Conservation (phyloP, 2,888 invertebrate species). For the Vanessa cardui region DNA sequence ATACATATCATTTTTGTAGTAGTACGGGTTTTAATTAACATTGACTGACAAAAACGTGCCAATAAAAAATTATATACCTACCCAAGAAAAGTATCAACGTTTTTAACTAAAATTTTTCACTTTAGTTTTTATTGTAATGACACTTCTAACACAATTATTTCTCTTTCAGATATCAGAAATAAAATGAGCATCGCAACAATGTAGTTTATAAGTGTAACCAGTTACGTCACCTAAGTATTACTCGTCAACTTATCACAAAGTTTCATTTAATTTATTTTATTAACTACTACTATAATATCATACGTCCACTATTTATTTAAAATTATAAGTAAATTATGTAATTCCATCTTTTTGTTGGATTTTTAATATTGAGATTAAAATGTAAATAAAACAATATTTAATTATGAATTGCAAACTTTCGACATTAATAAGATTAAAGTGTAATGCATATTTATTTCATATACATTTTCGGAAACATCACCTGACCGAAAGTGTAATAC, state of each 20-base stretch:
- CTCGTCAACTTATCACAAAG: conserved; percentile 10
- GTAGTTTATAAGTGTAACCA: conserved; percentile 40
- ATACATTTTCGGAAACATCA: background rate
- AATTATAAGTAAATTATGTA: conserved; percentile 3
- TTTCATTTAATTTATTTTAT: conserved; percentile 26
- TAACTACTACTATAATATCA: conserved; percentile 9
- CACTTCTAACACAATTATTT: conserved; percentile 13
- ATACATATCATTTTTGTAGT: too few species aligned
- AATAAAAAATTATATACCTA: too few species aligned
- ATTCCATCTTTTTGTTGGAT: background rate
- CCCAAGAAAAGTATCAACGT: too few species aligned
- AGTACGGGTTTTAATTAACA: too few species aligned
- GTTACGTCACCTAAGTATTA: conserved; percentile 40
- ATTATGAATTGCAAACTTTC: background rate
- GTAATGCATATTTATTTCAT: background rate
- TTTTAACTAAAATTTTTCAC: too few species aligned
- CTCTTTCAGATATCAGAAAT: conserved; percentile 49
- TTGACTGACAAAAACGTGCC: too few species aligned
- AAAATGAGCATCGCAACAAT: conserved; percentile 39
- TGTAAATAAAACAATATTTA: conserved; percentile 11
- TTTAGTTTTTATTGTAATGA: background rate
- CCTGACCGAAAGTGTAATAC: background rate
- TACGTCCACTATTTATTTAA: conserved; percentile 7
- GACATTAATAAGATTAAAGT: background rate
- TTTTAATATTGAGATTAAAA: background rate